A percentile compares a stretch with the other conserved stretches of the same genome.
Evolutionary conservation across 2,797 vertebrate genomes (phyloP).

Genomic region (Danio jaintianensis): DNA sequence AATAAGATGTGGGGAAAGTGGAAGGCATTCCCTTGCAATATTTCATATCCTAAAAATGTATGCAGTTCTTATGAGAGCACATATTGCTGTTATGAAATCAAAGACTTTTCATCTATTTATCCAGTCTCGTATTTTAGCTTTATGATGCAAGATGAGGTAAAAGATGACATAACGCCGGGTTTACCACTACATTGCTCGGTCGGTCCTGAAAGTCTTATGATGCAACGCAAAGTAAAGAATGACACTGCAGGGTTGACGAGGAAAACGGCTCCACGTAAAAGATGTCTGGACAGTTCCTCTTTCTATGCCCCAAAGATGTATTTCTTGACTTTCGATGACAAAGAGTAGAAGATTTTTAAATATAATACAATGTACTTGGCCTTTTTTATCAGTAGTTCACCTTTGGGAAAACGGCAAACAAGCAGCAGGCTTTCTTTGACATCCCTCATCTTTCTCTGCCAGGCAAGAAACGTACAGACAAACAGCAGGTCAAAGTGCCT

Average conservation of each 20-base stretch:
- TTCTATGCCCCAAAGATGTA: not conserved
- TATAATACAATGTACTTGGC: conserved; percentile 28
- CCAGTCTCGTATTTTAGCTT: not conserved
- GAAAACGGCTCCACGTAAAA: conserved; percentile 26
- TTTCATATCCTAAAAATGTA: conserved; percentile 31
- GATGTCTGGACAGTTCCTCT: conserved; percentile 11
- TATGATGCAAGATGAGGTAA: conserved; percentile 53
- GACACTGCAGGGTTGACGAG: conserved; percentile 57
- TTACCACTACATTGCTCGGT: conserved; percentile 49
- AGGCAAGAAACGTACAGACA: conserved; percentile 6
- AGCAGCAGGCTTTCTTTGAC: conserved; percentile 24
- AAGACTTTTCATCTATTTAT: conserved; percentile 23
- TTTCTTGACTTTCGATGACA: conserved; percentile 20
- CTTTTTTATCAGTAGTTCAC: conserved; percentile 20
- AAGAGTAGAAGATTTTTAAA: conserved; percentile 50
- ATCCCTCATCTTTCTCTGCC: conserved; percentile 41
- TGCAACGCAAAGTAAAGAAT: conserved; percentile 72
- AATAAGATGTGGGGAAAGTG: conserved; percentile 10
- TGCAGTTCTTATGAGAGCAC: not conserved
- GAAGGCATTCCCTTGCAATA: conserved; percentile 13
- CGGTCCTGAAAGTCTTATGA: conserved; percentile 65
- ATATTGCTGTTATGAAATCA: conserved; percentile 22
- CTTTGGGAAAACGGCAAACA: conserved; percentile 12
- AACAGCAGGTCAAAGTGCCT: conserved; percentile 24
- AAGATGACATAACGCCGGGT: conserved; percentile 40